phyloP scores from a whole-genome alignment of 2,113 vertebrate genomes.

The Pithys albifrons region DNA sequence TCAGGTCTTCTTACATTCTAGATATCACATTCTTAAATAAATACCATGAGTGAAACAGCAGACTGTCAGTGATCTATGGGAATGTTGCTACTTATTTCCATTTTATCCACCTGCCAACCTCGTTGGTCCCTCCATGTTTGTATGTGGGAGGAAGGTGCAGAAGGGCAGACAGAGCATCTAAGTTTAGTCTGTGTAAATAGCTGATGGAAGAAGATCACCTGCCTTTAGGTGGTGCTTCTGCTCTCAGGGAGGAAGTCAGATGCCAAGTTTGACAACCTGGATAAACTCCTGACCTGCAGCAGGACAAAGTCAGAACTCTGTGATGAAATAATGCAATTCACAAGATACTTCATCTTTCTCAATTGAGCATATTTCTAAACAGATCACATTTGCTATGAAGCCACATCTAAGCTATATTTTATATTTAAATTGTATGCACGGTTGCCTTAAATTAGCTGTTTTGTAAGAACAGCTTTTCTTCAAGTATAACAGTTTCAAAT shows the following conservation, averaged over 20 bases:
- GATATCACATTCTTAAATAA: background rate
- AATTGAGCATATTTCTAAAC: background rate
- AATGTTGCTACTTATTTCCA: background rate
- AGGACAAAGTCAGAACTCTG: background rate
- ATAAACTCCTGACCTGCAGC: fast-evolving
- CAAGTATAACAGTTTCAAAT: background rate
- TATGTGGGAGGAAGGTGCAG: background rate
- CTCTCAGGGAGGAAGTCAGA: background rate
- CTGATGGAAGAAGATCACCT: background rate
- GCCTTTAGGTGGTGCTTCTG: background rate
- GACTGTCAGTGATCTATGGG: background rate
- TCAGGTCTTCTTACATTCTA: background rate
- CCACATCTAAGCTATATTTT: background rate
- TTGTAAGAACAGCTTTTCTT: background rate
- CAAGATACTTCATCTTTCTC: background rate
- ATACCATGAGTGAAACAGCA: background rate
- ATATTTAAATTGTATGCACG: background rate
- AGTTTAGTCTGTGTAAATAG: fast-evolving
- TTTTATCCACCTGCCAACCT: background rate
- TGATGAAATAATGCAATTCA: background rate
- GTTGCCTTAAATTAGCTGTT: background rate
- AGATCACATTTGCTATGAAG: background rate
- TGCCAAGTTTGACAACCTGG: background rate
- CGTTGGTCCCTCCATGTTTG: fast-evolving
- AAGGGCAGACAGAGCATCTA: background rate